Base-by-base conservation (phyloP, 2,888 invertebrate genomes). In the Drosophila recens region DNA sequence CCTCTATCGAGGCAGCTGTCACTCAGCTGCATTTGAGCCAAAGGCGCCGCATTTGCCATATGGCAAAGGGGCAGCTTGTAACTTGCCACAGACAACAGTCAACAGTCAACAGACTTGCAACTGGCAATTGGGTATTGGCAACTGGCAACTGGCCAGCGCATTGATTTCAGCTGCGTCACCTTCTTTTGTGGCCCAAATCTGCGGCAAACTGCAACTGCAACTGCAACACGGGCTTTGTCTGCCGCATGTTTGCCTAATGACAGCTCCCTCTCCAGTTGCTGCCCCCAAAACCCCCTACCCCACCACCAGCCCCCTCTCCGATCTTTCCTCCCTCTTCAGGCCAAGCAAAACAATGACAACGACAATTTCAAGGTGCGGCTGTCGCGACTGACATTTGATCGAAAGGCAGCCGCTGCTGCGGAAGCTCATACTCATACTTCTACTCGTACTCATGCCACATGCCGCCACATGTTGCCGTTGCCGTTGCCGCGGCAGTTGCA, bases 101-200 rank as follows among this genome's bases (percentile, higher is more conserved):
- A 42, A 33, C 17, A 15, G 20, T 8, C 15, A 42, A 8, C 8
- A 30, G 30, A 30, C 27, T 20, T 45, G 66, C 63, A 56, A 33
- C 17, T 15, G 20, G n/a, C 30, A 42, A 43, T 42, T 59, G 57
- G 65, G 70, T 56, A 33, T 17, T 13, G 36, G 11, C 36, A 42
- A 48, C 33, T 59, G 64, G 59, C 75, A 61, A 76, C 36, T 72
- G 72, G 45, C 36, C 65, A 69, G 46, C 67, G 86, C 83, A 84
- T 85, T 84, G 88, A 84, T 84, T 84, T 84, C 83, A 86, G 88
- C 88, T 88, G 84, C 88, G 84, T 84, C 88, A 84, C 78, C 83
- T 75, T 51, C 75, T 73, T 65, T 78, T 79, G 79, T 76, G 76
- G 70, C 56, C 67, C 82, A 82, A 72, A 61, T 23, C 9, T n/a